Conservation (phyloP, 2,888 invertebrate genomes). For the Cosmia trapezina region DNA sequence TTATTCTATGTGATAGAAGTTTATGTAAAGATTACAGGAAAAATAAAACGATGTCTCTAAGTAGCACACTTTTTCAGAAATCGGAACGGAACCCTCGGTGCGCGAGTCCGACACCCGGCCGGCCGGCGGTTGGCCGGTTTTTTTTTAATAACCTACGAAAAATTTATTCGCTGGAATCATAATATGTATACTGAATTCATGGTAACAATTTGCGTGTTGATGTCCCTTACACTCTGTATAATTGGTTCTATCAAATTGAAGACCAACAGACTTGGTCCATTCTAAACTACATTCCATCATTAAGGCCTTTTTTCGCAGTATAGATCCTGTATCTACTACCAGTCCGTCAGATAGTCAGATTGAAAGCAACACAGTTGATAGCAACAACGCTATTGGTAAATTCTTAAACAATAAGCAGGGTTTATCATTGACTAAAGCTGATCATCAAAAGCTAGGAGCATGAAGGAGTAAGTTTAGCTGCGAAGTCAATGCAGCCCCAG, state of each 20-base stretch:
- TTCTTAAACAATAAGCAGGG: neutral
- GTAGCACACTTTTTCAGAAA: no score
- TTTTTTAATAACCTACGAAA: no score
- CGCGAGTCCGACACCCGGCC: no score
- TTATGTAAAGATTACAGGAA: no score
- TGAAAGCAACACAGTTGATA: neutral
- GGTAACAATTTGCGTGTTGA: neutral
- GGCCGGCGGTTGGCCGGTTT: no score
- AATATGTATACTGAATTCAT: neutral
- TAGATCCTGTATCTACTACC: no score
- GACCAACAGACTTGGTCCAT: neutral
- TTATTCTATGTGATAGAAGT: no score
- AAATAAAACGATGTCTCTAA: no score
- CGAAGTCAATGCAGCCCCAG: no score
- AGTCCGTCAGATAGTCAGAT: no score
- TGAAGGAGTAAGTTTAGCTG: neutral
- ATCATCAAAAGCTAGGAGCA: neutral
- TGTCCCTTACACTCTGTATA: neutral
- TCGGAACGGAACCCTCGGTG: no score
- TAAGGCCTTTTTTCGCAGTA: neutral
- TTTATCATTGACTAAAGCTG: neutral
- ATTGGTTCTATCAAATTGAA: neutral
- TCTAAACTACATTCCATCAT: neutral
- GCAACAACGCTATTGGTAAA: neutral
- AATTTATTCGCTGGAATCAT: no score